Evolutionary conservation across 2,797 vertebrate genomes (phyloP).

Genomic region (Mus minutoides): DNA sequence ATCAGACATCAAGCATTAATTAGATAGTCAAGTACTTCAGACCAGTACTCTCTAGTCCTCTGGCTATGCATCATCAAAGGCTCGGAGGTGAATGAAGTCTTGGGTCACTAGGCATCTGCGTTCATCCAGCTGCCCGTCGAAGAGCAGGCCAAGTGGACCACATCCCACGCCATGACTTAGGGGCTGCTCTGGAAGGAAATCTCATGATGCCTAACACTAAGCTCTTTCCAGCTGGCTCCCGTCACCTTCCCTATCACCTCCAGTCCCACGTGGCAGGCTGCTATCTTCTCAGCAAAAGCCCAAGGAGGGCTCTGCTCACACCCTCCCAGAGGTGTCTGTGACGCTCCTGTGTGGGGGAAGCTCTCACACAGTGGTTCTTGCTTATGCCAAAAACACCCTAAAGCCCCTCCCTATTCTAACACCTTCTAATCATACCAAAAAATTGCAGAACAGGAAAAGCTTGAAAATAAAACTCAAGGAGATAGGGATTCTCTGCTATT

Average conservation of each 20-base stretch:
- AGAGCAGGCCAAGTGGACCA: not conserved
- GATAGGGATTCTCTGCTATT: constrained; percentile 70
- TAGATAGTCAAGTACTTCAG: constrained; percentile 5
- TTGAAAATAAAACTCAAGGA: constrained; percentile 73
- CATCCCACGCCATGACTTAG: not conserved
- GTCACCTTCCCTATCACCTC: constrained; percentile 52
- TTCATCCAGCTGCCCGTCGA: not conserved
- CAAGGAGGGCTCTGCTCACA: not conserved
- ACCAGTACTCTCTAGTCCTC: not conserved
- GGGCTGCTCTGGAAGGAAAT: not conserved
- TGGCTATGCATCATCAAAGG: not conserved
- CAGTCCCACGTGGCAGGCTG: not conserved
- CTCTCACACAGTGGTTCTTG: constrained; percentile 60
- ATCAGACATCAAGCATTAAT: not conserved
- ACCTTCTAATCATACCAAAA: constrained; percentile 53
- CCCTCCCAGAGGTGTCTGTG: constrained; percentile 44
- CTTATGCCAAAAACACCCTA: constrained; percentile 70
- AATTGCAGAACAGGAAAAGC: constrained; percentile 27
- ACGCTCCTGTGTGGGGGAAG: constrained; percentile 27
- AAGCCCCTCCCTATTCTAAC: constrained; percentile 40
- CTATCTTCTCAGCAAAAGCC: constrained; percentile 66
- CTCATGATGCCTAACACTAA: not conserved
- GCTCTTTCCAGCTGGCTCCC: constrained; percentile 22
- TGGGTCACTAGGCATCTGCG: not conserved
- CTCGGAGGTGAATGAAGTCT: not conserved